Conservation (phyloP, 35 echinoderm and acorn worm species). For the Heliocidaris tuberculata region DNA sequence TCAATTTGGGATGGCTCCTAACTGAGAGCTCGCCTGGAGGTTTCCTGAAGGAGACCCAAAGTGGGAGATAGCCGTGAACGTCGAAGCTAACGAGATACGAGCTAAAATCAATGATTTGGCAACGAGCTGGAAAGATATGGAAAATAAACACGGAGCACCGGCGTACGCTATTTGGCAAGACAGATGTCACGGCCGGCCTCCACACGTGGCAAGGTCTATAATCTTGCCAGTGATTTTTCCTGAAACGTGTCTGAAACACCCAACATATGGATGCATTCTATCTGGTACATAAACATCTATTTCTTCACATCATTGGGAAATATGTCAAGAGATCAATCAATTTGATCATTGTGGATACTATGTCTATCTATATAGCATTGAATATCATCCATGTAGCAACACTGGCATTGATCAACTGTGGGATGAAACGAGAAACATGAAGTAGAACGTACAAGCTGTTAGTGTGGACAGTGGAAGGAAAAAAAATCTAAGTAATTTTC, state of each 20-base stretch:
- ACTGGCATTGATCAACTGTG: not conserved
- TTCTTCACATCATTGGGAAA: not conserved
- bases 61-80: not conserved
- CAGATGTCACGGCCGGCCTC: not conserved
- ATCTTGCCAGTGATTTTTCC: not conserved
- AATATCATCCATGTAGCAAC: not conserved
- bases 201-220: not conserved
- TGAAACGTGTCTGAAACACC: not conserved
- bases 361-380: not conserved
- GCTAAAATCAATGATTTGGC: constrained; percentile 11
- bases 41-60: not conserved
- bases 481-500: no score
- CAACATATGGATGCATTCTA: not conserved
- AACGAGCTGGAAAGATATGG: constrained; percentile 9
- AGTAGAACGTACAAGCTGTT: no score
- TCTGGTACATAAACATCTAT: not conserved
- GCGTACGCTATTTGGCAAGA: not conserved
- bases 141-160: not conserved
- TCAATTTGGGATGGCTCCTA: constrained; percentile 9
- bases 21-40: not conserved
- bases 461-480: no score
- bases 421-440: no score
- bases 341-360: not conserved
- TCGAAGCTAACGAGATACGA: not conserved
- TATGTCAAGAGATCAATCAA: not conserved